Conservation (phyloP, 2,797 vertebrate genomes). For the Lepidocolaptes lacrymiger region DNA sequence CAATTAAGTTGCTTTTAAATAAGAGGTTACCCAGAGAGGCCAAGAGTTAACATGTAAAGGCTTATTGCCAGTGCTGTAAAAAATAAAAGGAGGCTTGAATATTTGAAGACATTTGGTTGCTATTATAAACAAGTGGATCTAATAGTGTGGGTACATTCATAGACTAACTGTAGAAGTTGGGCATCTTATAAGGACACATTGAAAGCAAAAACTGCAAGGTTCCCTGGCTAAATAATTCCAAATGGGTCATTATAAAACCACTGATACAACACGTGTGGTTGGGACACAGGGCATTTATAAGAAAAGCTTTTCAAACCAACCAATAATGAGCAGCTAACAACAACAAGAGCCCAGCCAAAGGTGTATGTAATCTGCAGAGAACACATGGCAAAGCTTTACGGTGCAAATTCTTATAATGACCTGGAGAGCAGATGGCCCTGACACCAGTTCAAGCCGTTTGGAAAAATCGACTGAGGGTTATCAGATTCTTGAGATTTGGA, state of each 20-base stretch:
- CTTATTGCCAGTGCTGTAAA: constrained; percentile 44
- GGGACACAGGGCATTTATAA: constrained; percentile 29
- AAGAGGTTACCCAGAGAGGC: constrained; percentile 63
- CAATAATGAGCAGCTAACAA: constrained; percentile 63
- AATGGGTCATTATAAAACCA: constrained; percentile 69
- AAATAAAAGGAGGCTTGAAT: constrained; percentile 60
- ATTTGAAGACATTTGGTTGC: constrained; percentile 75
- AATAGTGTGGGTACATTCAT: constrained; percentile 67
- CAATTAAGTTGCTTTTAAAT: constrained; percentile 68
- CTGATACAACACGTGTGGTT: constrained; percentile 41
- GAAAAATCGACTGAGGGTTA: neutral
- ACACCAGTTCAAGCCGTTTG: neutral
- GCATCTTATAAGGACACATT: constrained; percentile 58
- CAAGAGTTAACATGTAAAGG: constrained; percentile 60
- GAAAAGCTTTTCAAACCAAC: constrained; percentile 38
- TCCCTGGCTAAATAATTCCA: constrained; percentile 73
- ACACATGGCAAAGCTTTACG: constrained; percentile 58
- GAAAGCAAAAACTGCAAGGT: constrained; percentile 60
- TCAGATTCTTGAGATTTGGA: neutral
- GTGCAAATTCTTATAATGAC: constrained; percentile 33
- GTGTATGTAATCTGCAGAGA: constrained; percentile 44
- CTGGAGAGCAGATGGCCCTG: constrained; percentile 48
- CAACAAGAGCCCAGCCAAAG: constrained; percentile 44
- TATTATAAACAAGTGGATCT: constrained; percentile 74
- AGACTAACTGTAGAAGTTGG: constrained; percentile 58